A percentile compares a stretch with the other conserved stretches of the same genome.
Conservation (phyloP, 2,113 vertebrate species). For the Aegithalos caudatus region DNA sequence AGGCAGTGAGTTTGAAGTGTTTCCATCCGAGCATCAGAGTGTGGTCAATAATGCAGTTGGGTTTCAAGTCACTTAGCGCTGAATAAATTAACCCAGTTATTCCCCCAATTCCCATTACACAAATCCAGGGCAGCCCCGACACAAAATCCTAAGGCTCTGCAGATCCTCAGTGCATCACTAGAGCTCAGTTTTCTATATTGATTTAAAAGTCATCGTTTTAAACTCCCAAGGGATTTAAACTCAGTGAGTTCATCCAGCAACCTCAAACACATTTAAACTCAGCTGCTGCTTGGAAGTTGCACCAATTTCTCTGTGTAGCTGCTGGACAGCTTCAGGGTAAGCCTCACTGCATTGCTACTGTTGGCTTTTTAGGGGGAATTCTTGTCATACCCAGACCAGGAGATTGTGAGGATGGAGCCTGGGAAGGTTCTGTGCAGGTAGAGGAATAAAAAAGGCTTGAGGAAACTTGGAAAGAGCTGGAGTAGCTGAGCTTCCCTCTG, state of each 20-base stretch:
- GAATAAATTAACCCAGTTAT: neutral
- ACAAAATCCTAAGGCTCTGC: neutral
- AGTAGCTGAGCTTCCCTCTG: neutral
- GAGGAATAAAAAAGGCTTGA: neutral
- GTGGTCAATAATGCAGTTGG: neutral
- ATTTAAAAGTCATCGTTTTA: neutral
- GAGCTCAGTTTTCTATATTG: neutral
- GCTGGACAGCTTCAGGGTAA: neutral
- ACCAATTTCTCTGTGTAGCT: neutral
- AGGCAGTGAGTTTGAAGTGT: neutral
- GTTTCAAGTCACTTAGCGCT: neutral
- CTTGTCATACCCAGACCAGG: neutral
- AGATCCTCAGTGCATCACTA: fast-evolving
- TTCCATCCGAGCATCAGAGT: neutral
- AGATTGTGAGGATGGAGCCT: neutral
- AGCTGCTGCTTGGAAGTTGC: fast-evolving
- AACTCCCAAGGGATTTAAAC: neutral
- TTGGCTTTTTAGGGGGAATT: neutral
- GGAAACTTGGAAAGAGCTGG: neutral
- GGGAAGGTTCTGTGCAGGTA: neutral
- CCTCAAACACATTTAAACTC: fast-evolving
- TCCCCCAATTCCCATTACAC: neutral
- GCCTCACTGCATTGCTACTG: fast-evolving
- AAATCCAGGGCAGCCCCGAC: fast-evolving
- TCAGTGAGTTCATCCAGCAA: neutral